These are phyloP conservation scores for Panurus biarmicus DNA, from an alignment of 2,113 vertebrate genomes.

Conservation along the genomic window DNA sequence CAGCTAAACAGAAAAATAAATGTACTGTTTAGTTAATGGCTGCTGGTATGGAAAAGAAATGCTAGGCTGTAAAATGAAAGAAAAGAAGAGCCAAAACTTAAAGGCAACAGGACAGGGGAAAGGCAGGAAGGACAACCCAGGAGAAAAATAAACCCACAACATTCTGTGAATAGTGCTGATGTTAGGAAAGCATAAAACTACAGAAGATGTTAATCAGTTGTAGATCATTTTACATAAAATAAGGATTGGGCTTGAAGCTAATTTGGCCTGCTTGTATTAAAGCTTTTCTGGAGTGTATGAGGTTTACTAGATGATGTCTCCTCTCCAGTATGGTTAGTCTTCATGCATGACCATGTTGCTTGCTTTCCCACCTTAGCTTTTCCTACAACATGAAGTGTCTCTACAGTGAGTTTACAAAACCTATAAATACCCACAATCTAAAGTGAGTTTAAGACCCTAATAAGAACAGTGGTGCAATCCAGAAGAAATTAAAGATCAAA, in stretches of 20 bases:
- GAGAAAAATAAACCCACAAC: neutral
- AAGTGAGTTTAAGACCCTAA: neutral
- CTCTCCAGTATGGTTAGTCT: neutral
- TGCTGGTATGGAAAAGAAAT: neutral
- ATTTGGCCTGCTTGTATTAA: neutral
- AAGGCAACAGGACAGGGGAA: rapidly evolving
- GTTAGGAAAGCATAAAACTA: neutral
- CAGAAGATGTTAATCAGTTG: neutral
- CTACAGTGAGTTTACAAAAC: neutral
- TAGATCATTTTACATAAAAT: neutral
- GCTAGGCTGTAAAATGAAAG: neutral
- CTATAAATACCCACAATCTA: neutral
- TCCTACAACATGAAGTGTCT: neutral
- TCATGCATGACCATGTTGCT: neutral
- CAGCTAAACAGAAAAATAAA: neutral
- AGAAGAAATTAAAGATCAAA: neutral
- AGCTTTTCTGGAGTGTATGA: neutral
- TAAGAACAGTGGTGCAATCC: neutral
- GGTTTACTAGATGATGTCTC: neutral
- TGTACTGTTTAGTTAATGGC: neutral
- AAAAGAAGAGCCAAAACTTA: neutral
- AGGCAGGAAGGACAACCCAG: neutral
- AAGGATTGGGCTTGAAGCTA: neutral
- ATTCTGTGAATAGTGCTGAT: neutral
- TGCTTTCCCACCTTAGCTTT: neutral